Base-by-base conservation (phyloP, 2,797 vertebrate genomes). In the Sebastes glaucus region DNA sequence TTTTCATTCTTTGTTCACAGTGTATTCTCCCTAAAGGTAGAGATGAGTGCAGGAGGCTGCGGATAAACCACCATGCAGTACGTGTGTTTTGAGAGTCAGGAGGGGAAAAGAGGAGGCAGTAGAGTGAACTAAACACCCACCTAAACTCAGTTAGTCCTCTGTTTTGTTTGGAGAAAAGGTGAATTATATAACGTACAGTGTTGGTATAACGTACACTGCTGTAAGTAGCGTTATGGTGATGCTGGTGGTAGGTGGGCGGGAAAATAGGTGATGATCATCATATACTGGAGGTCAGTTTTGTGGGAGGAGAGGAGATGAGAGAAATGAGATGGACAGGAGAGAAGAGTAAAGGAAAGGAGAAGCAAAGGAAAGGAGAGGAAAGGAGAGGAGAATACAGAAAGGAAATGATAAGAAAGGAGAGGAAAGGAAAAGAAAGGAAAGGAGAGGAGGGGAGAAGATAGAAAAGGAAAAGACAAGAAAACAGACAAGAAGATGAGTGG, bases 1-100 rank as follows among this genome's bases (percentile, higher is more conserved):
- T 32, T 68, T 46, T 61, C 27, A 46, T 13, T 64, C 67, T 81
- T 69, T 87, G 72, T 86, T 77, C 73, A 30, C 56, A 46, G 63
- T 35, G 42, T 55, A 71, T 72, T 85, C 57, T 82, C 68, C 79
- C 75, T 80, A 38, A 82, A 87, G 60, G 71, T 33, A 68, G 79
- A 83, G 64, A 75, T 1, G 23, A 81, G 70, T 20, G 71, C 74
- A 69, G 33, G 35, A 57, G 33, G 55, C 69, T 61, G 71, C 4
- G 1, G 53, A 60, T 27, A 59, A 25, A 70, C 38, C 27, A 8
- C 7, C 56, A 16, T 52, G 53, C 77, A n/a, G 46, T 59, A 3
- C n/a, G 59, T 75, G 73, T 70, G 67, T 71, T 78, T 78, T 4
- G 10, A 30, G 32, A 67, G 62, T 81, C 49, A 33, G 25, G 25